These are phyloP conservation scores for Acromyrmex heyeri DNA, from an alignment of 1,140 invertebrate genomes.

Conservation along the genomic window DNA sequence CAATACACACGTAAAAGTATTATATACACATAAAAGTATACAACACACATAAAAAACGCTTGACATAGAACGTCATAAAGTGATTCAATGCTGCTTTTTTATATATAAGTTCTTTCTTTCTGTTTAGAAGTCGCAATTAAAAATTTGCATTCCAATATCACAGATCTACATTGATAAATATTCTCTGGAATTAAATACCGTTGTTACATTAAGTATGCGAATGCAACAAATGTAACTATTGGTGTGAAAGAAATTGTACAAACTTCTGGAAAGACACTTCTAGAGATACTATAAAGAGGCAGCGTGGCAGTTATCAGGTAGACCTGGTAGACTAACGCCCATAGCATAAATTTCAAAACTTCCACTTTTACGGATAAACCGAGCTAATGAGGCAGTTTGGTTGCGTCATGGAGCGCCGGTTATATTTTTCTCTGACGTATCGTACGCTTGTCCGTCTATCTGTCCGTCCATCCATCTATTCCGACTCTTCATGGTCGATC, in stretches of 20 bases:
- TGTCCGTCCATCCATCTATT: constrained; percentile 82
- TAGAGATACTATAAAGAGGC: not conserved
- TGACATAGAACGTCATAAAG: not conserved
- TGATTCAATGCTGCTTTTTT: not conserved
- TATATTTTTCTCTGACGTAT: constrained; percentile 87
- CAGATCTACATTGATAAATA: not conserved
- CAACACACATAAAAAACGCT: not conserved
- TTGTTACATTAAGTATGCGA: not conserved
- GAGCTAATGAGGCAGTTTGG: constrained; percentile 86
- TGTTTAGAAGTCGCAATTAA: not conserved
- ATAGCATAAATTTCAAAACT: constrained; percentile 37
- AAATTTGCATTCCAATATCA: not conserved
- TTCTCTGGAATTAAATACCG: not conserved
- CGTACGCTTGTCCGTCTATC: constrained; percentile 84
- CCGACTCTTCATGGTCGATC: constrained; percentile 60
- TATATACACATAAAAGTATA: too few species aligned
- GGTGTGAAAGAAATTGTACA: constrained; percentile 48
- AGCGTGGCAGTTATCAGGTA: constrained; percentile 10
- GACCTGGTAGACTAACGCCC: not conserved
- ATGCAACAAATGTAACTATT: not conserved
- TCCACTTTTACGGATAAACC: constrained; percentile 81
- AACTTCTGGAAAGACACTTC: not conserved
- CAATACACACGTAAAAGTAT: not conserved
- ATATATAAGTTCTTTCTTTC: not conserved
- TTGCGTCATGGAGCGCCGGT: constrained; percentile 81